phyloP scores from a whole-genome alignment of 2,888 invertebrate genomes.

The Tachina grossa region DNA sequence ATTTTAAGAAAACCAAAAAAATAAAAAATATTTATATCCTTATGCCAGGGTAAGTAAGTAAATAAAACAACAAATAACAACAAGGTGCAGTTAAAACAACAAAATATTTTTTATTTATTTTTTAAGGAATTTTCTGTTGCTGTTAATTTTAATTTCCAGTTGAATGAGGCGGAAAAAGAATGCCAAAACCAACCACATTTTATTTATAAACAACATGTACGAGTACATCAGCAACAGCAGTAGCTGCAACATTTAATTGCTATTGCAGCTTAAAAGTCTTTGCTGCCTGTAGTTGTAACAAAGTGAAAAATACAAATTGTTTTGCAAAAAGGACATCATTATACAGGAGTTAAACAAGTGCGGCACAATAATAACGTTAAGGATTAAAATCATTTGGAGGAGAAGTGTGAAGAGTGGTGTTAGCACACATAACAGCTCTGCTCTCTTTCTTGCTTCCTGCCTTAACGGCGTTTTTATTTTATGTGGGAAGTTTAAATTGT shows the following conservation, averaged over 20 bases:
- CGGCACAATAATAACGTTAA: constrained; percentile 31
- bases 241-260: constrained; percentile 12
- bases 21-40: background rate
- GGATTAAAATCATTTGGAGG: constrained; percentile 39
- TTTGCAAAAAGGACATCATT: constrained; percentile 43
- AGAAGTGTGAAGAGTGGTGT: constrained; percentile 34
- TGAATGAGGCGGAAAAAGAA: constrained; percentile 66
- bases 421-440: background rate
- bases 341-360: constrained; percentile 8
- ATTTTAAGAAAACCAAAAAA: background rate
- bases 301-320: constrained; percentile 24
- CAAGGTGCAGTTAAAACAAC: constrained; percentile 24
- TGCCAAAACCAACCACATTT: constrained; percentile 58
- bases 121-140: constrained; percentile 22
- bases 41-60: constrained; percentile 12
- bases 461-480: constrained; percentile 7
- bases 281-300: background rate
- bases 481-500: constrained; percentile 42
- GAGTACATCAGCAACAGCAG: constrained; percentile 35
- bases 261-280: constrained; percentile 27
- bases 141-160: constrained; percentile 63
- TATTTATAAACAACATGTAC: constrained; percentile 51
- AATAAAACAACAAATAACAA: background rate
- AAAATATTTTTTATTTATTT: constrained; percentile 37
- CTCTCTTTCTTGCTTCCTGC: background rate